Evolutionary conservation across 92 coral and sea anemone species (phyloP).

Genomic region (Micromussa lordhowensis): DNA sequence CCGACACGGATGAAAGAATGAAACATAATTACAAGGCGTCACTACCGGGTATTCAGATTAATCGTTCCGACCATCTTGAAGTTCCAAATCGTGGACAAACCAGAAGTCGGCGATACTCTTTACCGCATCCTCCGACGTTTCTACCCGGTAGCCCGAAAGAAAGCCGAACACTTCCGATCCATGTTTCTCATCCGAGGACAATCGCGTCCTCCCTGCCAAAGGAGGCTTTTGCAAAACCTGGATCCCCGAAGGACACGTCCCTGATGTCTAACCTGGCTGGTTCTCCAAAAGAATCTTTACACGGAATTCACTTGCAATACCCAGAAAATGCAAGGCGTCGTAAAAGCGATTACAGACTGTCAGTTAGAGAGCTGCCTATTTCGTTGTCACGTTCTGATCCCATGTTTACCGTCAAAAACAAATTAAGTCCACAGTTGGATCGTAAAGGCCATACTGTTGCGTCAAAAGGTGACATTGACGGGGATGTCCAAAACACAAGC

Average conservation of each 20-base stretch:
- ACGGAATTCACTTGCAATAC: neutral
- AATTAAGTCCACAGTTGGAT: conserved; percentile 28
- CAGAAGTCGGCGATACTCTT: conserved; percentile 35
- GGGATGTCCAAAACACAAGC: neutral
- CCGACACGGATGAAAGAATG: conserved; percentile 16
- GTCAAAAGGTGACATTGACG: neutral
- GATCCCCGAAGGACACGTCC: neutral
- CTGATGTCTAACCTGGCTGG: neutral
- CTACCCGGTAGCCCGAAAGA: conserved; percentile 46
- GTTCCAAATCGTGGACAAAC: conserved; percentile 24
- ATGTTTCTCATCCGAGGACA: conserved; percentile 1
- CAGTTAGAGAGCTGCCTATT: conserved; percentile 29
- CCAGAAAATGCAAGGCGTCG: neutral
- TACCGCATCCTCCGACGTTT: conserved; percentile 44
- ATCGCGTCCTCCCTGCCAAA: conserved; percentile 25
- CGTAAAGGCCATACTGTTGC: neutral
- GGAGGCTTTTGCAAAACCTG: conserved; percentile 8
- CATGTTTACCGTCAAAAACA: conserved; percentile 7
- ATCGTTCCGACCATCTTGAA: conserved; percentile 13
- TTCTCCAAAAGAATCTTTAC: conserved; percentile 28
- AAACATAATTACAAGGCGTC: neutral
- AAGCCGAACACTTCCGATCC: conserved; percentile 24
- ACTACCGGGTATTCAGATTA: conserved; percentile 10
- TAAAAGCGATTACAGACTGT: conserved; percentile 27
- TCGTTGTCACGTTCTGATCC: conserved; percentile 27